These are phyloP conservation scores for Pogoniulus pusillus DNA, from an alignment of 2,797 vertebrate genomes.

Conservation along the genomic window DNA sequence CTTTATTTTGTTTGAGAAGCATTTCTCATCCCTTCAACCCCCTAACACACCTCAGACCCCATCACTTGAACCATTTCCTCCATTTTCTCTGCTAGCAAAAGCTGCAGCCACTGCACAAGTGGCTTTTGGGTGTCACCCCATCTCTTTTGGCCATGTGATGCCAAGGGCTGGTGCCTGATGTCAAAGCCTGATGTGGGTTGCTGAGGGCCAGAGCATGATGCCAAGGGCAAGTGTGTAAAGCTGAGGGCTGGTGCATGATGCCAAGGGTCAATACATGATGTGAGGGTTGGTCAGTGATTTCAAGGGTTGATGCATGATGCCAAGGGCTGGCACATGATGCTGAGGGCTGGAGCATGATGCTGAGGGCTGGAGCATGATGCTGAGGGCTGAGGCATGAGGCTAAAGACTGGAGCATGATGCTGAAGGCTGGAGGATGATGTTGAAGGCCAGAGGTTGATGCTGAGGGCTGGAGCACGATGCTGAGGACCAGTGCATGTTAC, in stretches of 20 bases:
- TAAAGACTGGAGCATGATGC: too few relatives aligned
- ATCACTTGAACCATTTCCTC: not conserved
- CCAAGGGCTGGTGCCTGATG: not conserved
- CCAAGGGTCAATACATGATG: too few relatives aligned
- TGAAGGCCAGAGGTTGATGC: too few relatives aligned
- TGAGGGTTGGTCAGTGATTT: too few relatives aligned
- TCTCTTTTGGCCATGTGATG: not conserved
- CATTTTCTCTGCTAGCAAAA: not conserved
- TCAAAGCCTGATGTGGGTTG: too few relatives aligned
- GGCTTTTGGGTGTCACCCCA: not conserved
- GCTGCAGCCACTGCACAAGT: rapidly evolving
- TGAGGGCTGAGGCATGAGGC: not conserved
- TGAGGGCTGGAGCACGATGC: too few relatives aligned
- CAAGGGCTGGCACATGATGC: too few relatives aligned
- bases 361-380: too few relatives aligned
- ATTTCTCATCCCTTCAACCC: not conserved
- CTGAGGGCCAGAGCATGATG: too few relatives aligned
- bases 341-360: not conserved
- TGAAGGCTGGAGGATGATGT: too few relatives aligned
- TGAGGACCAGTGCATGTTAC: too few relatives aligned
- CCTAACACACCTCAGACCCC: rapidly evolving
- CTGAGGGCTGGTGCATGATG: not conserved
- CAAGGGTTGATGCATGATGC: too few relatives aligned
- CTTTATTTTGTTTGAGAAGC: not conserved
- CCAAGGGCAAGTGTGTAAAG: not conserved